These are phyloP conservation scores for Nematopogon swammerdamellus DNA, from an alignment of 2,888 invertebrate species.

Conservation along the genomic window DNA sequence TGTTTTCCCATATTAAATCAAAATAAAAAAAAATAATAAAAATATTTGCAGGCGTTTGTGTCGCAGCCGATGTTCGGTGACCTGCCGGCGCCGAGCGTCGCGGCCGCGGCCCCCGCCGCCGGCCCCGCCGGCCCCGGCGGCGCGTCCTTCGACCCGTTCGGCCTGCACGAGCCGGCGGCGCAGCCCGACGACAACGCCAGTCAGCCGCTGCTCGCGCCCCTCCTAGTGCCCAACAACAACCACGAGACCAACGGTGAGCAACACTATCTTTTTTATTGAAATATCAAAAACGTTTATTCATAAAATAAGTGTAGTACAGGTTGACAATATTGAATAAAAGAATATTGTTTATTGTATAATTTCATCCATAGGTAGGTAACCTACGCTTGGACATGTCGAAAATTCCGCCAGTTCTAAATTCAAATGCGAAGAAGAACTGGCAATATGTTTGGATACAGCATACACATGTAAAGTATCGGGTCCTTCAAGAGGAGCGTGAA, in stretches of 20 bases:
- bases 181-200: constrained; percentile 5
- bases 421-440: too few species aligned
- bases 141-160: constrained; percentile 65
- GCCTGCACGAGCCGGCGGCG: constrained; percentile 46
- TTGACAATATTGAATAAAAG: not conserved
- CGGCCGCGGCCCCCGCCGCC: constrained; percentile 12
- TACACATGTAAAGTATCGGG: too few species aligned
- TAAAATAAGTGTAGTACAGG: not conserved
- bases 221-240: constrained; percentile 5
- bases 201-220: constrained; percentile 32
- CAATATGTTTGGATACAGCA: too few species aligned
- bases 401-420: too few species aligned
- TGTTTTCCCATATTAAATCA: too few species aligned
- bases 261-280: too few species aligned
- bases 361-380: too few species aligned
- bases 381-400: too few species aligned
- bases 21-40: too few species aligned
- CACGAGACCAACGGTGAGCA: constrained; percentile 4
- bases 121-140: constrained; percentile 21
- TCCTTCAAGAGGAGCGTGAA: too few species aligned
- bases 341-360: too few species aligned
- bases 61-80: constrained; percentile 40
- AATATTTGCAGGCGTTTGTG: constrained; percentile 26
- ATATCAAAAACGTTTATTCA: too few species aligned
- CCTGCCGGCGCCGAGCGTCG: constrained; percentile 31